Evolutionary conservation across 2,888 invertebrate species (phyloP), one percentile per base, ranked within the genome.

Genomic region (Cheilosia variabilis): DNA sequence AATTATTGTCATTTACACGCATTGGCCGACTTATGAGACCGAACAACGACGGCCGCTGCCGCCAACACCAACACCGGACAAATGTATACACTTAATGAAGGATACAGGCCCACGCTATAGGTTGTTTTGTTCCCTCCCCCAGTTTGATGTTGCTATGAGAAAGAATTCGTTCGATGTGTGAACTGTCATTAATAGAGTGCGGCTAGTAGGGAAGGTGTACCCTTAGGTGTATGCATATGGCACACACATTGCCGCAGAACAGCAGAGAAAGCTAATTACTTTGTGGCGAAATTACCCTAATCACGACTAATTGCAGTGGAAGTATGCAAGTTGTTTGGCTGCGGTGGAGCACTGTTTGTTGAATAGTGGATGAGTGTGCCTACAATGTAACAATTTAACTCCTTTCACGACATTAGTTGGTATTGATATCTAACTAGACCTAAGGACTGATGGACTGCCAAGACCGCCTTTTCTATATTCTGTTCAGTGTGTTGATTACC

Each of bases 1-100:
- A 86, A 86, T 81, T 86, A 86, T 80, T 62, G 55, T 66, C 72
- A 86, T 81, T 86, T 76, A 81, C 75, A 80, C 79, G 84, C 68
- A 83, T 66, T 72, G 83, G 57, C 57, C 31, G 71, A 62, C 43
- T 68, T 73, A 65, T 57, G 53, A 68, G 50, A 62, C 53, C 19
- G 73, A 15, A 53, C 58, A 65, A 43, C 27, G 41, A 24, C 58
- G 15, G 5, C 55, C 15, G 2, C 55, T n/a, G 53, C 65, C 13
- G 50, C 22, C 65, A 37, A 71, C 77, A 77, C 53, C 66, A 52
- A 15, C 17, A 57, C 65, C 34, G 53, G 65, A 77, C 58, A 65
- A 22, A 27, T 27, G 27, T 71, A 65, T 62, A 45, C 68, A 57
- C 55, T 72, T 68, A 55, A 62, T 83, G 57, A 78, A 52, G 63